Evolutionary conservation across 2,888 invertebrate species (phyloP).

Genomic region (Xanthostigma xanthostigma): DNA sequence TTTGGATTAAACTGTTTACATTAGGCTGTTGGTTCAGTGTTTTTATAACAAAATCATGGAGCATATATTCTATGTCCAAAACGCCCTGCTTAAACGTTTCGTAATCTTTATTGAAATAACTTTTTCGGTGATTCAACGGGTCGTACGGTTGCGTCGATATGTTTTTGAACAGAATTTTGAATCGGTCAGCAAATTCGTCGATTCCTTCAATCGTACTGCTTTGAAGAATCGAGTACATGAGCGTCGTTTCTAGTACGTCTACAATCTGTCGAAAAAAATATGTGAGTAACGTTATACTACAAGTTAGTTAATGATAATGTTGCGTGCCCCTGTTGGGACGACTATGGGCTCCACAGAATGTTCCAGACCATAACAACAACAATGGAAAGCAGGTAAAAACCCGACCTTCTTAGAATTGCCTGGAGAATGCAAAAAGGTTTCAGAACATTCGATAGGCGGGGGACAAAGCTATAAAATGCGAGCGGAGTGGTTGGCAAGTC

Average conservation of each 20-base stretch:
- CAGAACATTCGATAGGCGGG: too few species aligned
- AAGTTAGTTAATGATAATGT: too few species aligned
- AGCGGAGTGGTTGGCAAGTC: too few species aligned
- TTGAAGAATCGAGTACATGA: slow-evolving; percentile 57
- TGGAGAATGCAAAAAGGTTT: too few species aligned
- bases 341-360: too few species aligned
- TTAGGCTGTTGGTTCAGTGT: slow-evolving; percentile 26
- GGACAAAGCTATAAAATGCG: too few species aligned
- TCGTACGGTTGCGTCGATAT: slow-evolving; percentile 63
- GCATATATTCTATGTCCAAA: slow-evolving; percentile 50
- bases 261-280: slow-evolving; percentile 43
- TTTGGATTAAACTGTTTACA: slow-evolving; percentile 25
- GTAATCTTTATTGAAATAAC: slow-evolving; percentile 63
- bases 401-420: too few species aligned
- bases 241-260: slow-evolving; percentile 53
- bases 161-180: slow-evolving; percentile 46
- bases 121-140: slow-evolving; percentile 61
- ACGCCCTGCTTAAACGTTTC: slow-evolving; percentile 52
- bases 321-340: too few species aligned
- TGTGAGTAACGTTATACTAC: too few species aligned
- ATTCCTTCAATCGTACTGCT: slow-evolving; percentile 68
- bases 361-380: too few species aligned
- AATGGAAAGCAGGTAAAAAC: too few species aligned
- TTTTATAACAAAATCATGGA: slow-evolving; percentile 56
- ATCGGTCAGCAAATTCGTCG: slow-evolving; percentile 51